Percentiles rank a stretch among this genome's conserved stretches.
These are phyloP conservation scores for Heliconius sara DNA, from an alignment of 2,888 invertebrate species.

Conservation along the genomic window DNA sequence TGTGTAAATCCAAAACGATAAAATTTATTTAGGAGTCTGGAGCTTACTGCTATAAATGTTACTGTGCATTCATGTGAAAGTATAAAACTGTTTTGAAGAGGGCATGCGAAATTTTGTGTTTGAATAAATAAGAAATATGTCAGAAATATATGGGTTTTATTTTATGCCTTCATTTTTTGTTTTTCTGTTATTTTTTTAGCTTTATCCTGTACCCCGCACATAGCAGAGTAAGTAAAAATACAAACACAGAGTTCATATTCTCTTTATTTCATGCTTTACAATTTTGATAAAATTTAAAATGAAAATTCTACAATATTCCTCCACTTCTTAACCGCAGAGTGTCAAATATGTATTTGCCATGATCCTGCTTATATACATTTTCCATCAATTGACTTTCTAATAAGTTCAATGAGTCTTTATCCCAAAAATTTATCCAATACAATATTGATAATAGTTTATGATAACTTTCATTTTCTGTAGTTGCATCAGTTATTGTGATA, in stretches of 20 bases:
- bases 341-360: constrained; percentile 72
- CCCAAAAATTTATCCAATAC: constrained; percentile 80
- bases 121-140: constrained; percentile 45
- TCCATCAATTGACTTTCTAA: constrained; percentile 71
- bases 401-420: constrained; percentile 69
- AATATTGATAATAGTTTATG: constrained; percentile 82
- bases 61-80: constrained; percentile 29
- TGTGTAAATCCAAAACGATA: constrained; percentile 15
- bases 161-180: background rate
- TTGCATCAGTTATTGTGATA: constrained; percentile 67
- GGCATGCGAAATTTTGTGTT: constrained; percentile 40
- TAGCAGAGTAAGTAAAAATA: background rate
- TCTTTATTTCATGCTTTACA: background rate
- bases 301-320: constrained; percentile 51
- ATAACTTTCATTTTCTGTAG: constrained; percentile 70
- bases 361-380: constrained; percentile 64
- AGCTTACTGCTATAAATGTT: constrained; percentile 35
- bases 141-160: constrained; percentile 41
- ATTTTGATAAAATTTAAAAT: no score
- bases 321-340: constrained; percentile 68
- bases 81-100: constrained; percentile 30
- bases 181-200: background rate
- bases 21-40: background rate
- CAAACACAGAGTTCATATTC: background rate
- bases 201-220: background rate